Conservation (phyloP, 2,888 invertebrate species). For the Catonia carolina region DNA sequence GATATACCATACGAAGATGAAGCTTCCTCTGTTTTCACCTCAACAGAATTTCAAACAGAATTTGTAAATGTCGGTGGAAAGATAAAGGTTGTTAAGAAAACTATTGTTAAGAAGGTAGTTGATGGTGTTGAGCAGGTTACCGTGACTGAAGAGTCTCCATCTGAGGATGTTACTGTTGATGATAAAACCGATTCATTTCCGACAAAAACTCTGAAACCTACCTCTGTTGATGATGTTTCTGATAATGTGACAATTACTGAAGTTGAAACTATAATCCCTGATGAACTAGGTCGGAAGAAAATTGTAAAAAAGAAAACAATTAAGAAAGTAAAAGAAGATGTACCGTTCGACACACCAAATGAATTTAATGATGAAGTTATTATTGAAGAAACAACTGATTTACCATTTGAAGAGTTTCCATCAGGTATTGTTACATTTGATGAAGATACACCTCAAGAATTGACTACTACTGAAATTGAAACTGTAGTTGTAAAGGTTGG, state of each 20-base stretch:
- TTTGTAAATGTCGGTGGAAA: conserved; percentile 10
- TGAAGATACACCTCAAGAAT: conserved; percentile 15
- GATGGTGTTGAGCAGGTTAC: conserved; percentile 28
- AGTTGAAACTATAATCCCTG: conserved; percentile 21
- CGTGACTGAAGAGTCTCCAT: conserved; percentile 24
- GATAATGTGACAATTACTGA: conserved; percentile 25
- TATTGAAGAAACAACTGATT: not conserved
- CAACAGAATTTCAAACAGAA: conserved; percentile 33
- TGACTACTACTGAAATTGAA: conserved; percentile 16
- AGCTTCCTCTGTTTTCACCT: conserved; percentile 2
- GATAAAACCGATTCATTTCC: conserved; percentile 6
- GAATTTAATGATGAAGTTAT: conserved; percentile 6
- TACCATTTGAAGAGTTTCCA: not conserved
- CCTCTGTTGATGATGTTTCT: conserved; percentile 20
- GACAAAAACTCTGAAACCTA: conserved; percentile 9
- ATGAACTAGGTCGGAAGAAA: conserved; percentile 42
- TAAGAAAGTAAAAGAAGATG: conserved; percentile 35
- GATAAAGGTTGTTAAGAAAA: conserved; percentile 19
- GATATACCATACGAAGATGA: not conserved
- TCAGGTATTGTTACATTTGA: conserved; percentile 3
- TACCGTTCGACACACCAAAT: conserved; percentile 21
- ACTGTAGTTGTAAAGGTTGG: conserved; percentile 15
- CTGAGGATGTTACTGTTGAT: conserved; percentile 14
- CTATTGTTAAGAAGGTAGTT: conserved; percentile 23
- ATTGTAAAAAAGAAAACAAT: conserved; percentile 42